Evolutionary conservation across 2,797 vertebrate genomes (phyloP), one percentile per base, ranked within the genome.

Genomic region (Craterocephalus amniculus): DNA sequence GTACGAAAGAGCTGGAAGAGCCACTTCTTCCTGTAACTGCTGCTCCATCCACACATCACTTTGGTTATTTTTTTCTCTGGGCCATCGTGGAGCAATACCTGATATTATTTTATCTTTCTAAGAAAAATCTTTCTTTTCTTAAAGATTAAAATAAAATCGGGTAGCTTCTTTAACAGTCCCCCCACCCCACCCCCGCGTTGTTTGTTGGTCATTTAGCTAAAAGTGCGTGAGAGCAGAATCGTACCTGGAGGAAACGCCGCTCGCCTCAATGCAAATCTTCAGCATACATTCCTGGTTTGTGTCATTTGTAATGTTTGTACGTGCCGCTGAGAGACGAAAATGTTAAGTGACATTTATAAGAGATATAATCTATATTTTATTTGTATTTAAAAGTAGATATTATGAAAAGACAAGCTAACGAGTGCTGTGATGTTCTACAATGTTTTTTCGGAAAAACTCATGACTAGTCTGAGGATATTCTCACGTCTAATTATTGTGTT

Each of bases 311-410:
- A 83, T 83, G 83, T 93, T 89, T 87, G 78, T 93, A 83, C 38
- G 87, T 91, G 90, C 83, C 67, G 87, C 85, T 82, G 84, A 91
- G 85, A 91, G 89, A 92, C 87, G 66, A 89, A 89, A 91, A 91
- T 92, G 92, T 93, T 92, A 80, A 87, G 89, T 89, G 84, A 92
- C 91, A 87, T 93, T 94, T 94, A 93, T 91, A 88, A 90, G 92
- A 93, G 92, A 88, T 91, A 93, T 92, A 93, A 92, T 93, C 90
- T 92, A 92, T 93, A 93, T 95, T 93, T 94, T 94, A 94, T 94
- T 93, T 94, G 91, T 94, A 94, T 95, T 94, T 93, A 94, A 93
- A 93, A 85, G 91, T 93, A 92, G 89, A 93, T 91, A 88, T 92
- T 88, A 92, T 89, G 81, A 91, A 84, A 89, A 90, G 91, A 93